Evolutionary conservation across 2,113 vertebrate species (phyloP).

Genomic region (Glaucomys volans): DNA sequence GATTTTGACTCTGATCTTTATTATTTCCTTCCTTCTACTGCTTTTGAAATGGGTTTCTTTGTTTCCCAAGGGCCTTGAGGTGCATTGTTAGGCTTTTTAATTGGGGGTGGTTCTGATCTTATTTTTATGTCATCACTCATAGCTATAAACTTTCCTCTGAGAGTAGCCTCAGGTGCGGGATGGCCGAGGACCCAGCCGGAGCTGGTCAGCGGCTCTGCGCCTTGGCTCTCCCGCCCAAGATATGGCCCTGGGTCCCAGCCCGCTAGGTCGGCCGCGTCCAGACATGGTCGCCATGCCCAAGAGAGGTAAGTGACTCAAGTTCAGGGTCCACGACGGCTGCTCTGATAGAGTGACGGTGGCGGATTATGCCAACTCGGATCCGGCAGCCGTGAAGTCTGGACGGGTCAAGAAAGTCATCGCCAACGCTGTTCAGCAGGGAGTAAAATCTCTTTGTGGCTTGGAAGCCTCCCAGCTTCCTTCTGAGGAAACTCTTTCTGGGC

Average conservation of each 20-base stretch:
- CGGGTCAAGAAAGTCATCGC: constrained; percentile 96
- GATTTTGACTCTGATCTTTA: too few species aligned
- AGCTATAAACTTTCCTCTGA: too few species aligned
- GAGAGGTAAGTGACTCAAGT: constrained; percentile 96
- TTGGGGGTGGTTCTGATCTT: too few species aligned
- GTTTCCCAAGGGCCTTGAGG: too few species aligned
- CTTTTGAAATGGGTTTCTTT: too few species aligned
- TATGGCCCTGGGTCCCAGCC: constrained; percentile 90
- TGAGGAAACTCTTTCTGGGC: constrained; percentile 92
- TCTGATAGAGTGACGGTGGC: constrained; percentile 96
- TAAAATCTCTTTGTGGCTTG: constrained; percentile 96
- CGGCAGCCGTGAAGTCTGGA: constrained; percentile 95
- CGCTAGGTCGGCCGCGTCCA: constrained; percentile 73
- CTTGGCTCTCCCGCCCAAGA: constrained; percentile 75
- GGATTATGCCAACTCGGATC: constrained; percentile 98
- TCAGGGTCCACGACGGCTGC: constrained; percentile 93
- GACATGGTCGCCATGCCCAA: constrained; percentile 94
- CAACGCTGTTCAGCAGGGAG: constrained; percentile 97
- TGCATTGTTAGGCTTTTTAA: too few species aligned
- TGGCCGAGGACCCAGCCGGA: constrained; percentile 70
- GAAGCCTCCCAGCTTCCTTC: constrained; percentile 95
- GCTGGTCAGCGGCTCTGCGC: background rate
- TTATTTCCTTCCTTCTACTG: too few species aligned
- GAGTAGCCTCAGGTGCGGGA: constrained; percentile 47
- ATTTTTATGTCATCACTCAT: too few species aligned